A percentile compares a stretch with the other conserved stretches of the same genome.
phyloP scores from a whole-genome alignment of 2,888 invertebrate genomes.

The Drosophila recens region DNA sequence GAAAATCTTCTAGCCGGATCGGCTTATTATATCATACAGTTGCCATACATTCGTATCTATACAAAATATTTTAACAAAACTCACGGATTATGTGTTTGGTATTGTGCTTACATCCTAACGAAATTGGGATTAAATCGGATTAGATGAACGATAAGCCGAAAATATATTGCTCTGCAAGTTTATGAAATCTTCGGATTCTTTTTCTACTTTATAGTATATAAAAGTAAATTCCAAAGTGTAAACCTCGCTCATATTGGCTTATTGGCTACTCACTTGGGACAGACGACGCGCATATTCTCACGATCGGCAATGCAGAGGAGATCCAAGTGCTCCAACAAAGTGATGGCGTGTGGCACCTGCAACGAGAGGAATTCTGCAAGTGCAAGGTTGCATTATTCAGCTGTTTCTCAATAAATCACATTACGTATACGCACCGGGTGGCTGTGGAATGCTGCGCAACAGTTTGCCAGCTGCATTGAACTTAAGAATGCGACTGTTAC shows the following conservation, averaged over 20 bases:
- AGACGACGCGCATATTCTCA: slow-evolving; percentile 96
- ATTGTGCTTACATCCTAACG: no score
- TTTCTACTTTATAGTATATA: neutral
- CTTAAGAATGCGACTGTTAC: slow-evolving; percentile 93
- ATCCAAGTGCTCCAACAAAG: slow-evolving; percentile 94
- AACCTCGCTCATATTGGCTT: neutral
- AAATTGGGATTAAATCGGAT: no score
- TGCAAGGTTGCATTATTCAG: neutral
- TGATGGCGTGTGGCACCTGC: slow-evolving; percentile 94
- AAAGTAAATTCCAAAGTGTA: neutral
- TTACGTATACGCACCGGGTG: slow-evolving; percentile 83
- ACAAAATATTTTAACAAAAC: no score
- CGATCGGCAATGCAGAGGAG: slow-evolving; percentile 97
- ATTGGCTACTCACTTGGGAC: slow-evolving; percentile 87
- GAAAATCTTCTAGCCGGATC: no score
- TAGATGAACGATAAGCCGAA: no score
- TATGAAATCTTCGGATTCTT: no score
- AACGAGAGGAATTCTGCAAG: slow-evolving; percentile 87
- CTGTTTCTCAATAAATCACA: neutral
- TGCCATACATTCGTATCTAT: no score
- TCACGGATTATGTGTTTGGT: no score
- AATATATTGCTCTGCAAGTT: no score
- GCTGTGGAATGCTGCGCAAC: slow-evolving; percentile 89
- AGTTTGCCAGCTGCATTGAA: slow-evolving; percentile 91
- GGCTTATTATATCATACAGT: no score